phyloP scores from a whole-genome alignment of 2,113 vertebrate genomes.

The Quiscalus mexicanus region DNA sequence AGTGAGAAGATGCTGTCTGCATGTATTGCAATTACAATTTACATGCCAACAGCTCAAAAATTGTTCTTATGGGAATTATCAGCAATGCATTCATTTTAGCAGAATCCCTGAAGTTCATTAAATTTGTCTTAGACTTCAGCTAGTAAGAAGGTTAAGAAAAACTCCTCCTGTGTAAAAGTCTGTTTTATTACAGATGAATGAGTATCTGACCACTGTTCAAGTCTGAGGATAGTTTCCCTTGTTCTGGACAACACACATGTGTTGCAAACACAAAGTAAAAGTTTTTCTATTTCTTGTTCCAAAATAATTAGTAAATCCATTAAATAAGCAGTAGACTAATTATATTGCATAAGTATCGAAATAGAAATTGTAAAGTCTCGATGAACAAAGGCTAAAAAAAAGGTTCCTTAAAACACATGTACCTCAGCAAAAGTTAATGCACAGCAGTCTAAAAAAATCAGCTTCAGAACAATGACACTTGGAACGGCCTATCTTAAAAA shows the following conservation, averaged over 20 bases:
- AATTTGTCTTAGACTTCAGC: not conserved
- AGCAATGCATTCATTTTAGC: not conserved
- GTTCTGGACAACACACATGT: not conserved
- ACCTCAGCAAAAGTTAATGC: conserved; percentile 16
- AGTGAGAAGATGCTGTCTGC: not conserved
- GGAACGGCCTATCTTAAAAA: not conserved
- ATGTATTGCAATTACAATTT: not conserved
- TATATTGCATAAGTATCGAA: not conserved
- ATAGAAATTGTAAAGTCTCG: conserved; percentile 10
- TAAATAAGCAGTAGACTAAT: not conserved
- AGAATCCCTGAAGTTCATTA: not conserved
- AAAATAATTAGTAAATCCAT: not conserved
- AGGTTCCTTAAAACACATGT: not conserved
- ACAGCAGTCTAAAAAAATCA: conserved; percentile 5
- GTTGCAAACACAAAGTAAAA: not conserved
- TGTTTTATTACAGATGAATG: not conserved
- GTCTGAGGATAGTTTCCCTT: not conserved
- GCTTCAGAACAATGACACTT: conserved; percentile 10
- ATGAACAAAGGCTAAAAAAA: conserved; percentile 18
- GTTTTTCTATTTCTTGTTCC: not conserved
- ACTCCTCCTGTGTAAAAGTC: not conserved
- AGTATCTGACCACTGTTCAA: not conserved
- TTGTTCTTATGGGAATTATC: not conserved
- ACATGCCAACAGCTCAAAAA: not conserved
- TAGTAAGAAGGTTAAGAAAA: not conserved